These are phyloP conservation scores for Phymatocera aterrima DNA, from an alignment of 2,888 invertebrate species.

Conservation along the genomic window DNA sequence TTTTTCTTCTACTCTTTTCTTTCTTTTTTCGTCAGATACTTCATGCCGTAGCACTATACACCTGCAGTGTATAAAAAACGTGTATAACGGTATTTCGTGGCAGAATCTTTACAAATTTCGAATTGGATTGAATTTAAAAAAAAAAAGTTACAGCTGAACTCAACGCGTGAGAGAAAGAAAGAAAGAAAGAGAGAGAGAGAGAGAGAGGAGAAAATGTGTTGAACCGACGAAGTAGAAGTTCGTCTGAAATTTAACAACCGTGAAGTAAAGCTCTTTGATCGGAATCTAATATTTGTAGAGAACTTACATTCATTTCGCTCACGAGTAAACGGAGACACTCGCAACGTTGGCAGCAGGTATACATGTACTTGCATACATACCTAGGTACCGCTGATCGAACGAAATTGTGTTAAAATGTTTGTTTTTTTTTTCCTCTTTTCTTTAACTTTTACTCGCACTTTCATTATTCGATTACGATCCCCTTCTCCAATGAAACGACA, in stretches of 20 bases:
- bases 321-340: not conserved
- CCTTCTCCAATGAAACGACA: no score
- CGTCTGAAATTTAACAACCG: slow-evolving; percentile 22
- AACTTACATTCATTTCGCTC: slow-evolving; percentile 11
- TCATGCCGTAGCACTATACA: no score
- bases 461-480: no score
- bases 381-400: slow-evolving; percentile 2
- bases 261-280: slow-evolving; percentile 30
- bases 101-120: not conserved
- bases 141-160: slow-evolving; percentile 13
- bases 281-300: slow-evolving; percentile 38
- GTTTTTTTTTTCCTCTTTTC: not conserved
- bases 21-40: no score
- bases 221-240: slow-evolving; percentile 6
- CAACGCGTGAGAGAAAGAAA: not conserved
- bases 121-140: slow-evolving; percentile 23
- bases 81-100: not conserved
- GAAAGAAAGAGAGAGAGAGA: no score
- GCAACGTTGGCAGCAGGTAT: not conserved
- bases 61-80: not conserved
- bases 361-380: no score
- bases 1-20: no score
- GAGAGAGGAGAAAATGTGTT: not conserved
- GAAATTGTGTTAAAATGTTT: not conserved
- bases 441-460: not conserved